These are phyloP conservation scores for Podarcis lilfordi DNA, from an alignment of 2,797 vertebrate genomes.

Conservation along the genomic window DNA sequence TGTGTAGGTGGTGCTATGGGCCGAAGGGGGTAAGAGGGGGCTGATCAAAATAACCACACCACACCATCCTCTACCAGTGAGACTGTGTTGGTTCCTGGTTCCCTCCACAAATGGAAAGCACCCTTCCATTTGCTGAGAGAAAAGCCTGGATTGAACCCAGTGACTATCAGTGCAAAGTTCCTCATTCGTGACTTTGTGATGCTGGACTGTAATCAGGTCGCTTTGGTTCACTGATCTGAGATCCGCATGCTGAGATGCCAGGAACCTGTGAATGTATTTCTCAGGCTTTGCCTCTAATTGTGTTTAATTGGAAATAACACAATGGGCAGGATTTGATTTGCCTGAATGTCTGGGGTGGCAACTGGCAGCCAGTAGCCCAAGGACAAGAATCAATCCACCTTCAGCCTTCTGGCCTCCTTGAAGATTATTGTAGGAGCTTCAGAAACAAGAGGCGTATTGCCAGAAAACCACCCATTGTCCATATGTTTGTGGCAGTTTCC, in stretches of 20 bases:
- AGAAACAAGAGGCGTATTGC: not conserved
- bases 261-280: not conserved
- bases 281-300: not conserved
- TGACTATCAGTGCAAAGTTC: not conserved
- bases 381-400: not conserved
- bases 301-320: not conserved
- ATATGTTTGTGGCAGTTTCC: not conserved
- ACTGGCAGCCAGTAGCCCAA: not conserved
- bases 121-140: not conserved
- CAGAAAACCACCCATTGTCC: not conserved
- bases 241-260: not conserved
- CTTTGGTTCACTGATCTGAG: not conserved
- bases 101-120: too few species aligned
- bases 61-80: too few species aligned
- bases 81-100: too few species aligned
- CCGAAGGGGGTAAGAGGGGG: too few species aligned
- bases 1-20: too few species aligned
- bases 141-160: not conserved
- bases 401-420: not conserved
- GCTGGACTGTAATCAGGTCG: not conserved
- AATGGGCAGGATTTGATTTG: not conserved
- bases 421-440: not conserved
- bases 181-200: not conserved
- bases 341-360: not conserved
- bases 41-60: too few species aligned